Conservation (phyloP, 1,140 invertebrate species). For the Venturia canescens region DNA sequence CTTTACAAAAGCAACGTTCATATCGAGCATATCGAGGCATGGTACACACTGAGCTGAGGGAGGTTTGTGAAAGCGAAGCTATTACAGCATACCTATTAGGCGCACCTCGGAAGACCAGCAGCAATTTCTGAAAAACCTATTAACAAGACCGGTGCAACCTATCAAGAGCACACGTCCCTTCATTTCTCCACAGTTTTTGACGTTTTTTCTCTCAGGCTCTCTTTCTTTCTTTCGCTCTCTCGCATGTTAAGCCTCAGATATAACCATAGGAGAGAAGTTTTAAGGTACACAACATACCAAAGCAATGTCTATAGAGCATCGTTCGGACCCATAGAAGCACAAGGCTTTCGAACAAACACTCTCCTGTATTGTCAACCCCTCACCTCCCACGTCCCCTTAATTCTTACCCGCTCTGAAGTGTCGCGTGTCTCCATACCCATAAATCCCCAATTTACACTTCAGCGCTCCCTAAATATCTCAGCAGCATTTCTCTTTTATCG, state of each 20-base stretch:
- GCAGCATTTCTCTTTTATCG: not conserved
- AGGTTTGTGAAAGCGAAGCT: slow-evolving; percentile 46
- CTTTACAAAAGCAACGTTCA: slow-evolving; percentile 11
- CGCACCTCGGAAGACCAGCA: slow-evolving; percentile 47
- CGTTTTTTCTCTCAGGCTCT: slow-evolving; percentile 16
- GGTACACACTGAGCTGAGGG: slow-evolving; percentile 14
- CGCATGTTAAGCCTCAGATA: slow-evolving; percentile 8
- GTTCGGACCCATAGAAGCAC: slow-evolving; percentile 1
- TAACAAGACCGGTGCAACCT: slow-evolving; percentile 61
- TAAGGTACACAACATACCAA: not conserved
- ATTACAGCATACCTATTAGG: slow-evolving; percentile 55
- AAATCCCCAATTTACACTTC: not conserved
- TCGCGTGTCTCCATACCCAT: not conserved
- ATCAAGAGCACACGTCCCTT: slow-evolving; percentile 61
- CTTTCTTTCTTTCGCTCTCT: slow-evolving; percentile 19
- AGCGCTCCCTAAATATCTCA: not conserved
- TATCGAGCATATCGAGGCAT: slow-evolving; percentile 28
- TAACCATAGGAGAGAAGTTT: not conserved
- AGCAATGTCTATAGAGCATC: not conserved
- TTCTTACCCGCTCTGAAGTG: not conserved
- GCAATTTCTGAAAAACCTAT: slow-evolving; percentile 66
- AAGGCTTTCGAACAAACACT: slow-evolving; percentile 28
- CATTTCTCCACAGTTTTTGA: not conserved
- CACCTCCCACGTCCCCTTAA: not conserved
- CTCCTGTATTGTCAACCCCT: not conserved